Base-by-base conservation (phyloP, 2,797 vertebrate species). In the Buceros bicornis region DNA sequence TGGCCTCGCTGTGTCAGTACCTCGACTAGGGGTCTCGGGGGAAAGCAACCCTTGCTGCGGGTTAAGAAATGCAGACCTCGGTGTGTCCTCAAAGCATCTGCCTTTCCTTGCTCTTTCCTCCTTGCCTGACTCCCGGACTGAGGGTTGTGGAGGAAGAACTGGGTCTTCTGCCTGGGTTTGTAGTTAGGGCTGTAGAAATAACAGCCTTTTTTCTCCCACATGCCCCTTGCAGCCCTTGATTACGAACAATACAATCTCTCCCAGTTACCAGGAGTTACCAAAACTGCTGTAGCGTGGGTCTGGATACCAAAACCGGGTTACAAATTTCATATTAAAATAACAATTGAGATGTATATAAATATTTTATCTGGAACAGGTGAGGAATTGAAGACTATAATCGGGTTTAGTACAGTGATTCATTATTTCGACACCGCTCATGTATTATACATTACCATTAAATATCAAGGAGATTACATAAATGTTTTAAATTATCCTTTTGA, bases 171-270 rank as follows among this genome's bases (percentile, higher is more conserved):
- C 42, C 13, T 5, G 21, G 8, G 5, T 77, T 29, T 9, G 1
- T 29, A 3, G 31, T 53, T 50, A 43, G 19, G 35, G 16, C 58
- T 66, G 48, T 26, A 80, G 64, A 70, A 85, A 33, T n/a, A 33
- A 33, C 0, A 0, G 12, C 51, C 9, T 2, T 56, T 45, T 47
- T 35, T 4, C 48, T 67, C 14, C n/a, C 28, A 26, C 10, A 0
- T 47, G 45, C 8, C 16, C 24, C 13, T 42, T 70, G 15, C 29
- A 51, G 19, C 29, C 14, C 13, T 70, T 18, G 19, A 48, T 82
- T 77, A 13, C 13, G 24, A 14, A 11, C 4, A 40, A 1, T 1
- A 26, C 15, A 40, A 7, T 48, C 64, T 71, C n/a, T 71, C 19
- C 40, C 61, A 25, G 42, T 86, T 77, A 11, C 60, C 33, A 29